These are phyloP conservation scores for Hemithea aestivaria DNA, from an alignment of 2,888 invertebrate species.

Conservation along the genomic window DNA sequence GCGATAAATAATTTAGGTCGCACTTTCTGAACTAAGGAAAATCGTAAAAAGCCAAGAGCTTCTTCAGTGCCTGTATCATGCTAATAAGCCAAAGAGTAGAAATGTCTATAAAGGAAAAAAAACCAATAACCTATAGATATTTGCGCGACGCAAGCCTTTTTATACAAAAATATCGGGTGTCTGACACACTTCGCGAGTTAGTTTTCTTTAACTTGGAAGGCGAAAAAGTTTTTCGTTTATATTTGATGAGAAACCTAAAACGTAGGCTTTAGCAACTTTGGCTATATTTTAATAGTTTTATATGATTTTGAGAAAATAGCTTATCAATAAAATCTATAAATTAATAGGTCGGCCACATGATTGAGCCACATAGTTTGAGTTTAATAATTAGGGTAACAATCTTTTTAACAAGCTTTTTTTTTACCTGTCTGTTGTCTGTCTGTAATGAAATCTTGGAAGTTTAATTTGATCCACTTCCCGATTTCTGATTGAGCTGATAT, in stretches of 20 bases:
- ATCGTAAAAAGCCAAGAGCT: too few relatives aligned
- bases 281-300: constrained; percentile 2
- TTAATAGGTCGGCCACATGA: too few relatives aligned
- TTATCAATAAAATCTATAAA: too few relatives aligned
- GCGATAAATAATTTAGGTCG: constrained; percentile 6
- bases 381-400: too few relatives aligned
- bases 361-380: too few relatives aligned
- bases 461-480: too few relatives aligned
- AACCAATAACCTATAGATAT: constrained; percentile 8
- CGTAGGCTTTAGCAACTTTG: not conserved
- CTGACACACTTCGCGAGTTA: constrained; percentile 10
- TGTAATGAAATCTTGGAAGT: too few relatives aligned
- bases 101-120: constrained; percentile 1
- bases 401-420: too few relatives aligned
- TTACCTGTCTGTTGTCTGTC: too few relatives aligned
- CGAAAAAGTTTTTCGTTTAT: constrained; percentile 7
- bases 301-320: not conserved
- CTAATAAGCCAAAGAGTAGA: too few relatives aligned
- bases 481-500: too few relatives aligned
- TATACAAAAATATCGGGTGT: constrained; percentile 8
- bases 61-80: too few relatives aligned
- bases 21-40: not conserved
- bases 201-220: constrained; percentile 8
- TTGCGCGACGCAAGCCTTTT: constrained; percentile 4
- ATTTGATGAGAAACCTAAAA: constrained; percentile 1